These are phyloP conservation scores for Coilia nasus DNA, from an alignment of 2,797 vertebrate genomes.

Conservation along the genomic window DNA sequence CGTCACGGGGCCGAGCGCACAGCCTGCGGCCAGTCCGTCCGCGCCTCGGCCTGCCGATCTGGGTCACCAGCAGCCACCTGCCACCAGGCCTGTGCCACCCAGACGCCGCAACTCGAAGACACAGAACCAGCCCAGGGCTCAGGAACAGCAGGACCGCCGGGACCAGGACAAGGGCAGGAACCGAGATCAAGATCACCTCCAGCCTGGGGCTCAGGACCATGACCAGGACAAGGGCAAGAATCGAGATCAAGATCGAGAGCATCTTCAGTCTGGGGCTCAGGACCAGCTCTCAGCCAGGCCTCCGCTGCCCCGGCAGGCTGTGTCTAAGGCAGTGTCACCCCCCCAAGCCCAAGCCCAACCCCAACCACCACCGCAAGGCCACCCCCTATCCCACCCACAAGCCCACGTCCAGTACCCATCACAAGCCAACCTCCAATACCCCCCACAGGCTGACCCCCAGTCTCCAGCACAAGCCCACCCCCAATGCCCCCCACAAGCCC, in stretches of 20 bases:
- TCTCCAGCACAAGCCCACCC: constrained; percentile 48
- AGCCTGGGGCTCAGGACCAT: background rate
- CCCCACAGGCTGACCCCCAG: constrained; percentile 8
- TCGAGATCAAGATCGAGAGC: background rate
- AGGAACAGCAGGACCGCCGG: constrained; percentile 29
- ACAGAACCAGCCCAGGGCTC: constrained; percentile 31
- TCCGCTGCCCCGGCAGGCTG: background rate
- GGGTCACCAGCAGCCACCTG: constrained; percentile 24
- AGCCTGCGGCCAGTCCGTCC: constrained; percentile 60
- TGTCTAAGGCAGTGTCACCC: background rate
- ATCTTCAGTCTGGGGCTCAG: background rate
- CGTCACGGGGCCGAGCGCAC: constrained; percentile 62
- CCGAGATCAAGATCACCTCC: background rate
- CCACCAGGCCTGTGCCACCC: constrained; percentile 47
- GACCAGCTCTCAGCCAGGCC: background rate
- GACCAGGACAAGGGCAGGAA: background rate
- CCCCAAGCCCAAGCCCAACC: background rate
- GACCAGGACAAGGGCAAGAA: background rate
- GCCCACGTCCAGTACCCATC: background rate
- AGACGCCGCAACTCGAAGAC: constrained; percentile 41
- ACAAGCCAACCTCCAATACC: constrained; percentile 19
- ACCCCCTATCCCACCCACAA: too few species aligned
- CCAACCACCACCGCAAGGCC: constrained; percentile 12
- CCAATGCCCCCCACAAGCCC: too few species aligned
- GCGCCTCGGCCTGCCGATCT: constrained; percentile 63